phyloP scores from a whole-genome alignment of 2,797 vertebrate genomes.

The Antennarius maculatus region DNA sequence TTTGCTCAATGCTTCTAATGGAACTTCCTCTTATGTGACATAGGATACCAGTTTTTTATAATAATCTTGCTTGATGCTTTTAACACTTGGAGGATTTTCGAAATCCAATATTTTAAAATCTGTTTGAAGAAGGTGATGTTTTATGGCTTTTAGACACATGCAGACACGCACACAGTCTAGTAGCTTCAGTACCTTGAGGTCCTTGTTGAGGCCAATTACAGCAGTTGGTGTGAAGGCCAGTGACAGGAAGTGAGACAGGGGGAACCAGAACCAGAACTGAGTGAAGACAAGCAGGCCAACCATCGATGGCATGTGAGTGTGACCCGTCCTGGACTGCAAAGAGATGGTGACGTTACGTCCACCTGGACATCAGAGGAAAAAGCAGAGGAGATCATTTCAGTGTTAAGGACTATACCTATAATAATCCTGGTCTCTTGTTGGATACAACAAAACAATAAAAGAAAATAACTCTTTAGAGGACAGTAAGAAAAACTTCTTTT shows the following conservation, averaged over 20 bases:
- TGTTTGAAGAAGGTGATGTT: not conserved
- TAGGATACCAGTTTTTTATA: not conserved
- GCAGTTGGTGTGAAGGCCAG: slow-evolving; percentile 96
- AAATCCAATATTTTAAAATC: not conserved
- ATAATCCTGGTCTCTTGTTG: not conserved
- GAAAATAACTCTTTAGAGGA: not conserved
- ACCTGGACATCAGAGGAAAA: slow-evolving; percentile 76
- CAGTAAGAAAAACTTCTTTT: too few species aligned
- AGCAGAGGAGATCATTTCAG: not conserved
- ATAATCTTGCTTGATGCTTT: too few species aligned
- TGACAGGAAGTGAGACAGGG: slow-evolving; percentile 95
- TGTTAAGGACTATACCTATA: not conserved
- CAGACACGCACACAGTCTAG: not conserved
- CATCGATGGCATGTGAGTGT: slow-evolving; percentile 98
- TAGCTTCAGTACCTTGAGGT: slow-evolving; percentile 89
- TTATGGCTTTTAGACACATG: not conserved
- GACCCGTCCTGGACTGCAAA: slow-evolving; percentile 96
- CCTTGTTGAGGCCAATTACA: slow-evolving; percentile 98
- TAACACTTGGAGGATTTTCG: too few species aligned
- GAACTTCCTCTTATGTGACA: not conserved
- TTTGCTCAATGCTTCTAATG: not conserved
- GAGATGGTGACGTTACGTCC: slow-evolving; percentile 98
- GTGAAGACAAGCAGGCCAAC: slow-evolving; percentile 98
- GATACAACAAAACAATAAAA: not conserved
- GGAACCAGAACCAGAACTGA: slow-evolving; percentile 99